Percentiles rank a stretch among this genome's conserved stretches.
Conservation (phyloP, 1,140 invertebrate species). For the Leptinotarsa lineolata region DNA sequence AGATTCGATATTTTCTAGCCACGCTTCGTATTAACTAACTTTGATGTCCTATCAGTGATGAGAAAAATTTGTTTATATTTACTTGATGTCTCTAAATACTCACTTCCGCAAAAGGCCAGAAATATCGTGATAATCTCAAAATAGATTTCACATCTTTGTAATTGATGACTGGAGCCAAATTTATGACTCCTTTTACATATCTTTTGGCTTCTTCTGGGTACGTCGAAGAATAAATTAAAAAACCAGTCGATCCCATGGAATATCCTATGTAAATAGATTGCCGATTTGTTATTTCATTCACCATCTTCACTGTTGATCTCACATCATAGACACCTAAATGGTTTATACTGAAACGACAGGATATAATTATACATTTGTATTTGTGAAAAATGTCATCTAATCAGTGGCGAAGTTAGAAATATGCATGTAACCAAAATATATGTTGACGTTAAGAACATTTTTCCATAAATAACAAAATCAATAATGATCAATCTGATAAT, state of each 20-base stretch:
- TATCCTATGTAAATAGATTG: slow-evolving; percentile 30
- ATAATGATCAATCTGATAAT: no score
- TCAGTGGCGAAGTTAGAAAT: no score
- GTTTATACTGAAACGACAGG: slow-evolving; percentile 22
- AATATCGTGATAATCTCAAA: background rate
- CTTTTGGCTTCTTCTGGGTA: slow-evolving; percentile 22
- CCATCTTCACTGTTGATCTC: background rate
- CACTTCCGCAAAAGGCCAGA: slow-evolving; percentile 14
- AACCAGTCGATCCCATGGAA: slow-evolving; percentile 26
- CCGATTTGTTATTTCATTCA: slow-evolving; percentile 11
- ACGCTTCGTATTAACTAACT: no score
- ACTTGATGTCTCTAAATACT: background rate
- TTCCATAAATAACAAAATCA: no score
- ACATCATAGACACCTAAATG: slow-evolving; percentile 28
- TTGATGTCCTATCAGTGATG: no score
- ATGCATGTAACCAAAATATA: no score
- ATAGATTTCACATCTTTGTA: slow-evolving; percentile 10
- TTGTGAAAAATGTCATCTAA: no score
- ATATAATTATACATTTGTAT: background rate
- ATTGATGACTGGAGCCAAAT: slow-evolving; percentile 21
- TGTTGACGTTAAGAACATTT: no score
- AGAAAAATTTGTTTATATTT: no score
- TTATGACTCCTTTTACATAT: slow-evolving; percentile 17
- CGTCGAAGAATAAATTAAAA: slow-evolving; percentile 25
- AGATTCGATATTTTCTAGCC: no score